These are phyloP conservation scores for Gobio occitaniae DNA, from an alignment of 2,797 vertebrate species.

Conservation along the genomic window DNA sequence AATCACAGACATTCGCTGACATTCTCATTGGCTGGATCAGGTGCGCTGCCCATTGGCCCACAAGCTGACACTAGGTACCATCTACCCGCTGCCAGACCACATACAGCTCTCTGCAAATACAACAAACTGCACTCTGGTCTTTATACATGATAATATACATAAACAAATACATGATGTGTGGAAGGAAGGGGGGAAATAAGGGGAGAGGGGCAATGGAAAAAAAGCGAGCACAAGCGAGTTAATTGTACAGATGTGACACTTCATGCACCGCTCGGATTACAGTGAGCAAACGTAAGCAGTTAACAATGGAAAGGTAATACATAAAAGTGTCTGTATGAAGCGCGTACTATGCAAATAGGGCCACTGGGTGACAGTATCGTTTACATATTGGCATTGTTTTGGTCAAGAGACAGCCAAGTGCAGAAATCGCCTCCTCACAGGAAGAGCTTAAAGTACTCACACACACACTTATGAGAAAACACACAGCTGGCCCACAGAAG, in stretches of 20 bases:
- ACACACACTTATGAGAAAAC: constrained; percentile 29
- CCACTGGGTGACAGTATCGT: constrained; percentile 94
- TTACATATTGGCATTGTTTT: constrained; percentile 98
- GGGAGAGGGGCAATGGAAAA: constrained; percentile 45
- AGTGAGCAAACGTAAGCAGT: constrained; percentile 86
- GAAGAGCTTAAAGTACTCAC: constrained; percentile 40
- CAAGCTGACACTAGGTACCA: constrained; percentile 25
- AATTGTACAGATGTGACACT: constrained; percentile 81
- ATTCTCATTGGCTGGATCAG: constrained; percentile 34
- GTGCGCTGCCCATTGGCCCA: constrained; percentile 11
- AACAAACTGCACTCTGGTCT: constrained; percentile 77
- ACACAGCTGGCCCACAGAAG: constrained; percentile 66
- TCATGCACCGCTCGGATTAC: constrained; percentile 90
- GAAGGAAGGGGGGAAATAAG: constrained; percentile 39
- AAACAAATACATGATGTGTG: constrained; percentile 68
- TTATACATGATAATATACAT: constrained; percentile 73
- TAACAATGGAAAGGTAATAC: constrained; percentile 91
- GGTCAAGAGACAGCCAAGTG: constrained; percentile 93
- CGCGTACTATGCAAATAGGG: constrained; percentile 95
- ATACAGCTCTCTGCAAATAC: constrained; percentile 70
- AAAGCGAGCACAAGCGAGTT: constrained; percentile 83
- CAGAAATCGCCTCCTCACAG: constrained; percentile 77
- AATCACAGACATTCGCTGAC: constrained; percentile 24
- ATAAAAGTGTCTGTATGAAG: constrained; percentile 98
- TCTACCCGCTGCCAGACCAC: constrained; percentile 60